These are phyloP conservation scores for Gymnorhina tibicen DNA, from an alignment of 2,113 vertebrate species.

Conservation along the genomic window DNA sequence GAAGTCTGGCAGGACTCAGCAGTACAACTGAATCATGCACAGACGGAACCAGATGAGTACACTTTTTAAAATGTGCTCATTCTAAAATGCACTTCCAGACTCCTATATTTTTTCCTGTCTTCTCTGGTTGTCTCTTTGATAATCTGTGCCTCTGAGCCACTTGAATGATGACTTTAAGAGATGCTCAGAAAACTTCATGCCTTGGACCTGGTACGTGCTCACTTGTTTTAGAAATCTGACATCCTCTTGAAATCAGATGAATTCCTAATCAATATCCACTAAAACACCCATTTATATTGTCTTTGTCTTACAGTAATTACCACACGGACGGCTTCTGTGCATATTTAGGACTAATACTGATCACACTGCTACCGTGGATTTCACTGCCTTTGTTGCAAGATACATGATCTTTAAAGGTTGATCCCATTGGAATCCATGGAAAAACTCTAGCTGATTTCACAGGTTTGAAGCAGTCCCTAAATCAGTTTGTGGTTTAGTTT, in stretches of 20 bases:
- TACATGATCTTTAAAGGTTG: not conserved
- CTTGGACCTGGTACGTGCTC: not conserved
- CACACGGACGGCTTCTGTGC: not conserved
- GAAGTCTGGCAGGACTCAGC: not conserved
- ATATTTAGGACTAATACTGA: not conserved
- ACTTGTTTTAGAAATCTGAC: not conserved
- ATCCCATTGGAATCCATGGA: not conserved
- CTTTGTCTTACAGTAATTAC: not conserved
- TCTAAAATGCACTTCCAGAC: not conserved
- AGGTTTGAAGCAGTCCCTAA: not conserved
- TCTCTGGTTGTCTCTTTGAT: not conserved
- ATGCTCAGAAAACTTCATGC: not conserved
- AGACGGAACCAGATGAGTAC: not conserved
- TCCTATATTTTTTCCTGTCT: not conserved
- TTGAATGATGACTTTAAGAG: not conserved
- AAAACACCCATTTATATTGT: not conserved
- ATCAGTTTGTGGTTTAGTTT: not conserved
- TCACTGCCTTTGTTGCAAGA: not conserved
- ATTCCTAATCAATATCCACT: conserved; percentile 6
- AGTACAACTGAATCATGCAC: not conserved
- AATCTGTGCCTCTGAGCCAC: not conserved
- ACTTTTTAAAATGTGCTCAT: not conserved
- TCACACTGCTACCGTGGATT: not conserved
- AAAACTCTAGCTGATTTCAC: not conserved
- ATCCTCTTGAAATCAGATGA: not conserved